A percentile compares a stretch with the other conserved stretches of the same genome.
Evolutionary conservation across 1,140 invertebrate genomes (phyloP).

Genomic region (Paraescarpia echinospica): DNA sequence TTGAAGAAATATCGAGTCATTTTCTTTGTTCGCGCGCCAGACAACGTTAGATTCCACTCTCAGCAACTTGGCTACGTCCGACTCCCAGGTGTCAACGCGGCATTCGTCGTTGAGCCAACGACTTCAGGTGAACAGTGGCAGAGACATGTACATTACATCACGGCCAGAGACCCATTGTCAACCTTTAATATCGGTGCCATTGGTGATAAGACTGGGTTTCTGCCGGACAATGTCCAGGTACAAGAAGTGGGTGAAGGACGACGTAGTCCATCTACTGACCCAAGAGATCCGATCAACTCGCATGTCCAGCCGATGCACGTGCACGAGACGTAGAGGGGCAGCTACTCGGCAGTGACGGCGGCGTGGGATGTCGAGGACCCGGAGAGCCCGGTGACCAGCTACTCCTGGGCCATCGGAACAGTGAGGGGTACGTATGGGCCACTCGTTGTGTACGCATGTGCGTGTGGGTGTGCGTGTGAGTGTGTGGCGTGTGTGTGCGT

Average conservation of each 20-base stretch:
- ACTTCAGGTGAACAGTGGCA: background rate
- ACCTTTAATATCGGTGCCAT: background rate
- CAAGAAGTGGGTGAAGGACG: background rate
- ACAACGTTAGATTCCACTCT: background rate
- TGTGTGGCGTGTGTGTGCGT: too few species aligned
- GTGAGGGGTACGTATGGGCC: background rate
- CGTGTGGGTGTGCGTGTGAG: too few species aligned
- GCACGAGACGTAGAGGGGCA: background rate
- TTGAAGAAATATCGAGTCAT: background rate
- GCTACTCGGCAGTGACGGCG: background rate
- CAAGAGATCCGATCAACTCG: background rate
- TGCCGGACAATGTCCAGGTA: background rate
- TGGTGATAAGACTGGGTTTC: background rate
- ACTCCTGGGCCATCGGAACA: background rate
- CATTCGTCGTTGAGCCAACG: background rate
- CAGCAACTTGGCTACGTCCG: background rate
- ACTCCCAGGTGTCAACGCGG: background rate
- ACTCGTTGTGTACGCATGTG: background rate
- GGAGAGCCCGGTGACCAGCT: background rate
- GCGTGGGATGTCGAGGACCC: background rate
- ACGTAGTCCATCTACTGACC: background rate
- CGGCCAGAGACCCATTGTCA: background rate
- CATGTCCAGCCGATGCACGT: background rate
- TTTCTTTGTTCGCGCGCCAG: background rate
- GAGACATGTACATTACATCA: slow-evolving; percentile 2